Percentiles rank a stretch among this genome's conserved stretches.
These are phyloP conservation scores for Ophioninae sp. DNA, from an alignment of 2,888 invertebrate species.

Conservation along the genomic window DNA sequence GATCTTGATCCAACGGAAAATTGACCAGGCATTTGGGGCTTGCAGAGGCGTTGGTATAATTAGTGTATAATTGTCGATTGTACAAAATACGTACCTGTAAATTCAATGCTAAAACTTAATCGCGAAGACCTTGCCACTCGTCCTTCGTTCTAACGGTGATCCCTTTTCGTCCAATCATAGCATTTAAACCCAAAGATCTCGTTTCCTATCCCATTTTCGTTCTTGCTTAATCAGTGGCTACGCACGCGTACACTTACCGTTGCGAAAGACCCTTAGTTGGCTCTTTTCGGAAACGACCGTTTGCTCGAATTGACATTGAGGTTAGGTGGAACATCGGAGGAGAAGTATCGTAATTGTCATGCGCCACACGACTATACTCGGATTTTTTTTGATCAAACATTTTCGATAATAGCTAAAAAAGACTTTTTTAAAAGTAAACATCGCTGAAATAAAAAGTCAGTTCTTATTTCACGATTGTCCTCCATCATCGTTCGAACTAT, in stretches of 20 bases:
- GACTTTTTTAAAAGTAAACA: too few species aligned
- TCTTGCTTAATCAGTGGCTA: neutral
- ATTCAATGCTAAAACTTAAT: slow-evolving; percentile 7
- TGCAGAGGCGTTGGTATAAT: neutral
- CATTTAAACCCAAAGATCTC: neutral
- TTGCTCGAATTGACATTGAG: neutral
- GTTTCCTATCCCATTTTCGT: slow-evolving; percentile 3
- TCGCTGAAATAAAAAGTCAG: too few species aligned
- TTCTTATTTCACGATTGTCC: too few species aligned
- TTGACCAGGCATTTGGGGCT: neutral
- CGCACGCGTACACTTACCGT: neutral
- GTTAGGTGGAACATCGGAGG: neutral
- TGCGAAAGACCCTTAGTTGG: neutral
- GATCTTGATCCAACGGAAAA: neutral
- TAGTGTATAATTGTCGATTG: neutral
- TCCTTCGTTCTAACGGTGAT: neutral
- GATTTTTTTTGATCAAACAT: too few species aligned
- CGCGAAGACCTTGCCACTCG: neutral
- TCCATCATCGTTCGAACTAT: too few species aligned
- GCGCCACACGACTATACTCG: too few species aligned
- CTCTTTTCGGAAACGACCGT: neutral
- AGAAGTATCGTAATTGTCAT: neutral
- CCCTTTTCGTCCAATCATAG: neutral
- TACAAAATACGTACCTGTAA: neutral
- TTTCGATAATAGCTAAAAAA: neutral